phyloP scores from a whole-genome alignment of 1,140 invertebrate species.

The Lutraria rhynchaena region DNA sequence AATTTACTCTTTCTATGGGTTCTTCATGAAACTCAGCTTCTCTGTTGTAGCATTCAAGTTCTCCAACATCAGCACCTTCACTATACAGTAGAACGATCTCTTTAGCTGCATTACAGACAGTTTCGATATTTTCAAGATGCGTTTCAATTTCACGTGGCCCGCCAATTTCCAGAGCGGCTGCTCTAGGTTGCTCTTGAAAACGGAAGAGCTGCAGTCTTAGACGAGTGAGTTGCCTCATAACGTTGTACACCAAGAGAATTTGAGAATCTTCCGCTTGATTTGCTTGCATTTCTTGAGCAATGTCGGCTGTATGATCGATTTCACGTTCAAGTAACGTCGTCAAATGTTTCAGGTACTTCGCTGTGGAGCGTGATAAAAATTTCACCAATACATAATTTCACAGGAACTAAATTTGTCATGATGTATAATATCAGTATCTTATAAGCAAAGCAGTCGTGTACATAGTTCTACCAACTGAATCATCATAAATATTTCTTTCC shows the following conservation, averaged over 20 bases:
- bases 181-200: background rate
- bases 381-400: no score
- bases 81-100: background rate
- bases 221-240: background rate
- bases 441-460: no score
- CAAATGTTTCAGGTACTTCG: no score
- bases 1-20: background rate
- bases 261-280: conserved; percentile 5
- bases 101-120: conserved; percentile 2
- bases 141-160: conserved; percentile 1
- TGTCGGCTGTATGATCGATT: background rate
- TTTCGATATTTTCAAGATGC: conserved; percentile 4
- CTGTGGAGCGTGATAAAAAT: no score
- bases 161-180: background rate
- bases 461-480: no score
- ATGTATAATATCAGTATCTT: no score
- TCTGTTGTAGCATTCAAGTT: background rate
- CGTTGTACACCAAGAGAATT: conserved; percentile 1
- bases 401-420: no score
- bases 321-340: background rate
- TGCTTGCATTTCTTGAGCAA: conserved; percentile 7
- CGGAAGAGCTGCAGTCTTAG: background rate
- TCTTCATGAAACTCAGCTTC: background rate
- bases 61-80: background rate
- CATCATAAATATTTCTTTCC: no score